Evolutionary conservation across 2,113 vertebrate species (phyloP).

Genomic region (Eira barbara): DNA sequence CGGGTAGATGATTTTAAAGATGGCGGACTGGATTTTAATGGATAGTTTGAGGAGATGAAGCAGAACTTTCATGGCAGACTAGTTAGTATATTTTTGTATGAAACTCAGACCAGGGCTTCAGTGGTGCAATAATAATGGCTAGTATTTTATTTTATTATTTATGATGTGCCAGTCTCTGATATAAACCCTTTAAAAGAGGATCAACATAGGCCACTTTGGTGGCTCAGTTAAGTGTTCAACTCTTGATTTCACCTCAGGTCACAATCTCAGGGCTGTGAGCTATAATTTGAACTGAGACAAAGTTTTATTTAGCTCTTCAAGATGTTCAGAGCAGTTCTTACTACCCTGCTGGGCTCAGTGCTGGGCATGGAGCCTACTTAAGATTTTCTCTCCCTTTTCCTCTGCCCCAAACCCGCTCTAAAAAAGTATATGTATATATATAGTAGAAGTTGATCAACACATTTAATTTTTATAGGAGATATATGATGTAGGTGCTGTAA

Average conservation of each 20-base stretch:
- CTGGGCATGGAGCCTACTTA: neutral
- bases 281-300: neutral
- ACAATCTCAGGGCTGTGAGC: neutral
- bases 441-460: neutral
- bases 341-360: neutral
- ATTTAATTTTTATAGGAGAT: neutral
- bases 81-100: neutral
- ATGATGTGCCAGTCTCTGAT: neutral
- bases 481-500: neutral
- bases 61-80: neutral
- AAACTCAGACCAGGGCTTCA: neutral
- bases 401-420: neutral
- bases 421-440: neutral
- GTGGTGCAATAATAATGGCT: neutral
- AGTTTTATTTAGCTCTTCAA: neutral
- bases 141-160: neutral
- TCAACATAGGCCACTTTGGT: neutral
- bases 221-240: neutral
- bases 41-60: neutral
- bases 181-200: neutral
- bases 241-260: neutral
- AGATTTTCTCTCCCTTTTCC: neutral
- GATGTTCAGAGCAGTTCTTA: neutral
- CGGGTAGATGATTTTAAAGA: constrained; percentile 7
- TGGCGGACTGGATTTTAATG: neutral